Evolutionary conservation across 2,113 vertebrate species (phyloP).

Genomic region (Mesoclemmys tuberculata): DNA sequence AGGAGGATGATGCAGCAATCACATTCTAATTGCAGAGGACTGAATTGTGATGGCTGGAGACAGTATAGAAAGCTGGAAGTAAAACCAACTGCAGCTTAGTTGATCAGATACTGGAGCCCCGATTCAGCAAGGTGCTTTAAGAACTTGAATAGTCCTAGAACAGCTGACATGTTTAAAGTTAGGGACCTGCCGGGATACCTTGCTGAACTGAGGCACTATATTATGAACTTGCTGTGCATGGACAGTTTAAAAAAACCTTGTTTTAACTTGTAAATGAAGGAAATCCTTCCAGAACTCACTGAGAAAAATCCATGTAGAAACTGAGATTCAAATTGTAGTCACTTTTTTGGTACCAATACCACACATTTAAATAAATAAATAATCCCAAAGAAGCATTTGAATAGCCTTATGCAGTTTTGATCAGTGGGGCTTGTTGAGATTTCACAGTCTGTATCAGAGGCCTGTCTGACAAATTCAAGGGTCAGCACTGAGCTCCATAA

Average conservation of each 20-base stretch:
- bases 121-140: no score
- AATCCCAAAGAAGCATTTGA: conserved; percentile 55
- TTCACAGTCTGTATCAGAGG: background rate
- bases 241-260: background rate
- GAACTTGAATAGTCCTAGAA: no score
- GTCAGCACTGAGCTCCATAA: background rate
- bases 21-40: no score
- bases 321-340: conserved; percentile 64
- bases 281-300: conserved; percentile 59
- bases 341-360: conserved; percentile 69
- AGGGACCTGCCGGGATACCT: no score
- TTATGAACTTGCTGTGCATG: no score
- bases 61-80: no score
- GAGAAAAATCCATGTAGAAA: conserved; percentile 46
- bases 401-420: background rate
- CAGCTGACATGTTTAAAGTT: no score
- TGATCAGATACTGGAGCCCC: no score
- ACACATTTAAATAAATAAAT: conserved; percentile 72
- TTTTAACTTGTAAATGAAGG: conserved; percentile 49
- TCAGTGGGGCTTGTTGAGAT: conserved; percentile 19
- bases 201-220: no score
- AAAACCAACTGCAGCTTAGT: no score
- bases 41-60: no score
- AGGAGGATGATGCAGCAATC: no score
- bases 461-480: conserved; percentile 29